Evolutionary conservation across 2,797 vertebrate genomes (phyloP), one percentile per base, ranked within the genome.

Genomic region (Cottoperca gobio): DNA sequence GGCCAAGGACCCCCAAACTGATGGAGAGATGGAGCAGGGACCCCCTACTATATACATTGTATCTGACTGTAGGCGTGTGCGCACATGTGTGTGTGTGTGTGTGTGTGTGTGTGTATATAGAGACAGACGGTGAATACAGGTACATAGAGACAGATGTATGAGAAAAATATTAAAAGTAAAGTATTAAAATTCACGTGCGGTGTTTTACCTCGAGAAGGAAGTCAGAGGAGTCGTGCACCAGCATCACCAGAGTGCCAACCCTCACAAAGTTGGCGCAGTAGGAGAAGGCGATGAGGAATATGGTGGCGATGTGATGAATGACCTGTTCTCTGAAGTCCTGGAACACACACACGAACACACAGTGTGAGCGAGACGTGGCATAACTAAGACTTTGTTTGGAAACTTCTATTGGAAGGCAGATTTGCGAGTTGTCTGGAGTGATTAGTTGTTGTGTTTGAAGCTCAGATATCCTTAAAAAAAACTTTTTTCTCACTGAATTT

Each of bases 241-340:
- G 88, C 94, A 98, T 93, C 76, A 97, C 95, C 57, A 97, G 64
- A 0, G 93, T 95, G 31, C 97, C 97, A 9, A 97, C 86, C 13
- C 94, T 94, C 46, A 96, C 83, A 23, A 94, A 95, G 86, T 96
- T 98, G 24, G 90, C 52, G 31, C 95, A 95, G 89, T 97, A 98
- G 60, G 96, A 97, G 92, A 97, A 96, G 53, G 79, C 80, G 16
- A 97, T 94, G 78, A 98, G 95, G 70, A 92, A 83, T 82, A 97
- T 91, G 64, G 96, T 95, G 84, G 95, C 91, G 0, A 96, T 91
- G 86, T 97, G 96, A 88, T 98, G 96, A 26, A 95, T 62, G 21
- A 97, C 94, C 91, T 98, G 96, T 82, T 97, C 95, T 80, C 92
- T 97, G 49, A 97, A 97, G 79, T 98, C 96, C 97, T 98, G 86